Percentiles rank a stretch among this genome's conserved stretches.
These are phyloP conservation scores for Lepidurus arcticus DNA, from an alignment of 1,140 invertebrate species.

Conservation along the genomic window DNA sequence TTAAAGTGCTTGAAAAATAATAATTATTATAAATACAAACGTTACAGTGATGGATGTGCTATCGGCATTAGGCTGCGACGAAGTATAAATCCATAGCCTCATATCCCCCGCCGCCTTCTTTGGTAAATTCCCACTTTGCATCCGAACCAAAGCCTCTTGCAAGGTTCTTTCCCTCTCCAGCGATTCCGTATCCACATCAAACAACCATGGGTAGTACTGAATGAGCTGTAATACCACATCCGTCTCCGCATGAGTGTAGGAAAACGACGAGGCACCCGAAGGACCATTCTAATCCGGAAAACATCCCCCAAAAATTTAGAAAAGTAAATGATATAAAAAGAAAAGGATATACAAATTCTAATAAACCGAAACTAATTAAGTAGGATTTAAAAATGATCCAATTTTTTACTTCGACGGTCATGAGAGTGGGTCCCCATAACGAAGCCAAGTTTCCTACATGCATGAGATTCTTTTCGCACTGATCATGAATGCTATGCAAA, in stretches of 20 bases:
- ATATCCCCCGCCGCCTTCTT: slow-evolving; percentile 65
- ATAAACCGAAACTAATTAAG: background rate
- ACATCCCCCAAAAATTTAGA: background rate
- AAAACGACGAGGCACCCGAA: slow-evolving; percentile 20
- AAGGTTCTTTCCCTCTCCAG: slow-evolving; percentile 63
- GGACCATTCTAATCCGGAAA: background rate
- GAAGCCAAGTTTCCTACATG: slow-evolving; percentile 70
- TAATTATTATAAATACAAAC: background rate
- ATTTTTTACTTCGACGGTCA: slow-evolving; percentile 56
- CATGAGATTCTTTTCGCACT: slow-evolving; percentile 70
- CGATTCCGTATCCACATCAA: slow-evolving; percentile 54
- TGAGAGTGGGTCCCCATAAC: slow-evolving; percentile 74
- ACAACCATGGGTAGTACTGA: slow-evolving; percentile 53
- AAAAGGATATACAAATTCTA: background rate
- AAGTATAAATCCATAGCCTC: slow-evolving; percentile 68
- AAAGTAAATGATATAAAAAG: too few relatives aligned
- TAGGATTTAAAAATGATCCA: too few relatives aligned
- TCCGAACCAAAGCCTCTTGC: slow-evolving; percentile 60
- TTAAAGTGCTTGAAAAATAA: background rate
- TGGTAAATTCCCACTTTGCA: slow-evolving; percentile 54
- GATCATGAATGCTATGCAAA: slow-evolving; percentile 67
- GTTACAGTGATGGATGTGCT: slow-evolving; percentile 39
- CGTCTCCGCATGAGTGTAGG: slow-evolving; percentile 38
- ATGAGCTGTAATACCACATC: slow-evolving; percentile 65
- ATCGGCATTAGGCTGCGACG: slow-evolving; percentile 37